These are phyloP conservation scores for Acrossocheilus fasciatus DNA, from an alignment of 2,797 vertebrate genomes.

Conservation along the genomic window DNA sequence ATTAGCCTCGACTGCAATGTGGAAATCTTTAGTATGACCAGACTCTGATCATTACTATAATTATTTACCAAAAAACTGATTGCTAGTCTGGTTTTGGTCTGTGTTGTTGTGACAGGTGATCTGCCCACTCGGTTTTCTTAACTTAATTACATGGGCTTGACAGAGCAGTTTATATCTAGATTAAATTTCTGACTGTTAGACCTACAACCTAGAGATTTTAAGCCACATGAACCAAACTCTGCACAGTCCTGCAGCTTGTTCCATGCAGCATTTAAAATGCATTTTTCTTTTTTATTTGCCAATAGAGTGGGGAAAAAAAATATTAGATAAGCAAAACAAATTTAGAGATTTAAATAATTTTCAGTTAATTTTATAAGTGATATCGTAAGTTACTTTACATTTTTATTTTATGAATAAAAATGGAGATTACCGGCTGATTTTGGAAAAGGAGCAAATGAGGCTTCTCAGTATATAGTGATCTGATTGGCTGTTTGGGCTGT, in stretches of 20 bases:
- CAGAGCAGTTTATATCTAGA: constrained; percentile 5
- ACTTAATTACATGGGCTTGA: not conserved
- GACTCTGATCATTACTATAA: constrained; percentile 37
- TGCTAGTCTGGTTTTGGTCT: constrained; percentile 11
- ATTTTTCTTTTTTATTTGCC: not conserved
- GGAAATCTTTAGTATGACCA: constrained; percentile 15
- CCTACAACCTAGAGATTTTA: not conserved
- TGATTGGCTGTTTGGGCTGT: not conserved
- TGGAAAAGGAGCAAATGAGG: not conserved
- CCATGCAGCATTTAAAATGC: not conserved
- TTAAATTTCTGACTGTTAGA: not conserved
- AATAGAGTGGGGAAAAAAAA: not conserved
- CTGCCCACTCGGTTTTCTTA: constrained; percentile 6
- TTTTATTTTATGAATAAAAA: not conserved
- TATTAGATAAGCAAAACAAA: not conserved
- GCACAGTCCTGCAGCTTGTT: not conserved
- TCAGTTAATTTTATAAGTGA: not conserved
- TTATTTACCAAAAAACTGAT: constrained; percentile 33
- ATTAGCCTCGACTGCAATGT: constrained; percentile 11
- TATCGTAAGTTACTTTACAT: too few species aligned
- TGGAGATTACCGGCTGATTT: too few species aligned
- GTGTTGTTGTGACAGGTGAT: constrained; percentile 39
- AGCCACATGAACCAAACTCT: not conserved
- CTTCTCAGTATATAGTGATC: not conserved
- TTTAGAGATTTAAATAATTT: not conserved